A percentile compares a stretch with the other conserved stretches of the same genome.
phyloP scores from a whole-genome alignment of 2,113 vertebrate genomes.

The Okapia johnstoni region DNA sequence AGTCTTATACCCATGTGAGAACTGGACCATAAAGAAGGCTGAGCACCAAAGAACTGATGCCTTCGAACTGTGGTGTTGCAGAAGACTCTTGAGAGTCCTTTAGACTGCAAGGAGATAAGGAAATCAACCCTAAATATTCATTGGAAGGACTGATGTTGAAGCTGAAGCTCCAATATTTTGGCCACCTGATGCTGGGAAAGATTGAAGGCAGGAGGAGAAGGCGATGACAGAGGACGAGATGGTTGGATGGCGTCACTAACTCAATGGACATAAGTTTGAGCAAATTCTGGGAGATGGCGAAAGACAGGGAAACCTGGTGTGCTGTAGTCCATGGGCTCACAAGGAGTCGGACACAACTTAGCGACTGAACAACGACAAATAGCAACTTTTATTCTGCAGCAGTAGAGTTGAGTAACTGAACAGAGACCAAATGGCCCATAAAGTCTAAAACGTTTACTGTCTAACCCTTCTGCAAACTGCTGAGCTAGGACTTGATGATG shows the following conservation, averaged over 20 bases:
- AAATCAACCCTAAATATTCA: not conserved
- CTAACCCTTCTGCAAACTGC: not conserved
- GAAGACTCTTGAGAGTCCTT: not conserved
- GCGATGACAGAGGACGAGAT: rapidly evolving
- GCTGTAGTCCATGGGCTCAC: not conserved
- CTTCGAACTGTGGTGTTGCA: not conserved
- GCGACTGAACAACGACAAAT: not conserved
- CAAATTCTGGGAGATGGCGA: not conserved
- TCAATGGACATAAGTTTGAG: not conserved
- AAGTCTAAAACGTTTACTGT: not conserved
- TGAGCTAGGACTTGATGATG: not conserved
- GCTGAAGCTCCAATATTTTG: not conserved
- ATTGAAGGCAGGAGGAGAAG: not conserved
- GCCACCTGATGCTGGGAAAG: not conserved
- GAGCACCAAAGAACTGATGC: not conserved
- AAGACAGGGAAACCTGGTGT: not conserved
- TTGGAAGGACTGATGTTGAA: not conserved
- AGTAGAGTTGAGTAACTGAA: not conserved
- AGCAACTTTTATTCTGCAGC: not conserved
- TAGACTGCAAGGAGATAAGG: not conserved
- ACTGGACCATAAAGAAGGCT: not conserved
- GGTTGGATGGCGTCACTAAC: not conserved
- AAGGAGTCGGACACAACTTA: not conserved
- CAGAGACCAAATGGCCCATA: not conserved
- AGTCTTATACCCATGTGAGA: not conserved